Conservation (phyloP, 2,888 invertebrate genomes). For the Cheilosia grossa region DNA sequence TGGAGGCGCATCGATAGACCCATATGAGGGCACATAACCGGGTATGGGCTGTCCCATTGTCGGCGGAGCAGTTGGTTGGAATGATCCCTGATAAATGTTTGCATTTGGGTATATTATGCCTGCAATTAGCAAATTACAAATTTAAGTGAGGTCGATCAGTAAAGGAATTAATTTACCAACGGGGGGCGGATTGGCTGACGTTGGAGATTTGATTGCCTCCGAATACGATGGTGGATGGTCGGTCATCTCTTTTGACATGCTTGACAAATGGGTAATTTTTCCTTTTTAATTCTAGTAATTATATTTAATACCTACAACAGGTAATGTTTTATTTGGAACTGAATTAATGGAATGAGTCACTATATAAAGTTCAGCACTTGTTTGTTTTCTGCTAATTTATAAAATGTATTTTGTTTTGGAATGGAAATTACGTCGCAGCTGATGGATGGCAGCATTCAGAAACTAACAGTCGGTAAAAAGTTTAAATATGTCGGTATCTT, state of each 20-base stretch:
- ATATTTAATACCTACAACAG: slow-evolving; percentile 1
- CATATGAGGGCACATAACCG: slow-evolving; percentile 84
- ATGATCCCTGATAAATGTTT: slow-evolving; percentile 58
- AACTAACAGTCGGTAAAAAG: slow-evolving; percentile 6
- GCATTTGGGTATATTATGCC: slow-evolving; percentile 74
- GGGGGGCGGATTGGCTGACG: slow-evolving; percentile 58
- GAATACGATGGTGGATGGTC: slow-evolving; percentile 85
- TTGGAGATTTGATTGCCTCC: slow-evolving; percentile 79
- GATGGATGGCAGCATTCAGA: slow-evolving; percentile 19
- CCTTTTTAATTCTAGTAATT: background rate
- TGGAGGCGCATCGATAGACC: slow-evolving; percentile 84
- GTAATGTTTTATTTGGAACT: slow-evolving; percentile 2
- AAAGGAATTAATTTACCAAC: slow-evolving; percentile 66
- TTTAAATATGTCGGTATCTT: background rate
- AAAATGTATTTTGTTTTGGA: slow-evolving; percentile 41
- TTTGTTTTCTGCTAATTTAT: slow-evolving; percentile 59
- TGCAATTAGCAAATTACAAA: background rate
- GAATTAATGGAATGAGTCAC: slow-evolving; percentile 59
- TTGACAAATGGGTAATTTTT: slow-evolving; percentile 19
- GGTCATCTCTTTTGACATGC: slow-evolving; percentile 76
- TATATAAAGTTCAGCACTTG: slow-evolving; percentile 45
- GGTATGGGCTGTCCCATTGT: slow-evolving; percentile 21
- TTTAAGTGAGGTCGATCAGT: background rate
- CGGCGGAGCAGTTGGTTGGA: slow-evolving; percentile 55
- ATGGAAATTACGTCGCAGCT: slow-evolving; percentile 33